A percentile compares a stretch with the other conserved stretches of the same genome.
Evolutionary conservation across 2,888 invertebrate genomes (phyloP).

Genomic region (Xestia xanthographa): DNA sequence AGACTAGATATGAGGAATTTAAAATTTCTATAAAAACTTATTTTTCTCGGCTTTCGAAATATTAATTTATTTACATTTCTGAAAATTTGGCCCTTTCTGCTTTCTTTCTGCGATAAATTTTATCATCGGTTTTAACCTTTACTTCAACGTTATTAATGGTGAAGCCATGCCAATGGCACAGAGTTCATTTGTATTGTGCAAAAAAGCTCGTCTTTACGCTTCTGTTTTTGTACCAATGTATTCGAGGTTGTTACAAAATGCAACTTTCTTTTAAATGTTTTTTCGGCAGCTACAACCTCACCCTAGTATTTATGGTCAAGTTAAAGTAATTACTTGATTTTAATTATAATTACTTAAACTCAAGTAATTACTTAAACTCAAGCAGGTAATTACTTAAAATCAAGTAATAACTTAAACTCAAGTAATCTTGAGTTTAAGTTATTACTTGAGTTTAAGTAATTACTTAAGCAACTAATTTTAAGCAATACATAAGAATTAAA

Average conservation of each 20-base stretch:
- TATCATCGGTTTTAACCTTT: background rate
- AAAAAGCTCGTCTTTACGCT: background rate
- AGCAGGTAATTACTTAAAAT: too few species aligned
- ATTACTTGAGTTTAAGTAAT: too few species aligned
- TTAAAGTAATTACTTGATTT: too few species aligned
- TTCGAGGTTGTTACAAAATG: background rate
- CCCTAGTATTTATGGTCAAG: too few species aligned
- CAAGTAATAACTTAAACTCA: too few species aligned
- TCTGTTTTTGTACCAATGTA: background rate
- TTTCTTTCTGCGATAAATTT: background rate
- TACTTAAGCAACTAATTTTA: too few species aligned
- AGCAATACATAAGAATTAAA: too few species aligned
- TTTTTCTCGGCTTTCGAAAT: background rate
- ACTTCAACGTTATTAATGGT: background rate
- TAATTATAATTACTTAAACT: too few species aligned
- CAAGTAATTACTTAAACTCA: too few species aligned
- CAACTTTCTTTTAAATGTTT: background rate
- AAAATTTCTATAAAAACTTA: too few species aligned
- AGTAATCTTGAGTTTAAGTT: too few species aligned
- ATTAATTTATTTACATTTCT: background rate
- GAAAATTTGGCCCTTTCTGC: background rate
- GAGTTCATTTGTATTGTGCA: background rate
- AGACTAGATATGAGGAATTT: too few species aligned
- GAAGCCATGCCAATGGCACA: background rate
- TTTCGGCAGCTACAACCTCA: background rate